Conservation (phyloP, 2,797 vertebrate genomes). For the Callimico goeldii region DNA sequence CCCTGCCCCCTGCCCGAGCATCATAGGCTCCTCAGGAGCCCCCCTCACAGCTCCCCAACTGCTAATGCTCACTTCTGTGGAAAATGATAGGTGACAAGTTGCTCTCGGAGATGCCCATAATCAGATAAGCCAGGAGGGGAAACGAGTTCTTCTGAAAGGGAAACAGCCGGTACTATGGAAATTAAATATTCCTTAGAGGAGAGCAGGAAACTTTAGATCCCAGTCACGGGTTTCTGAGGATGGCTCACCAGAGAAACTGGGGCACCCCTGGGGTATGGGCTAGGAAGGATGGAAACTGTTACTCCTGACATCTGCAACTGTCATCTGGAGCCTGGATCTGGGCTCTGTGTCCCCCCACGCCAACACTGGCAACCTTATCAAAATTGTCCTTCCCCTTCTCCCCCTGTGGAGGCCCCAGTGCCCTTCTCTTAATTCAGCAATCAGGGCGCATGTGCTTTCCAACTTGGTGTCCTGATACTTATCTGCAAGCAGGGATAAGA, state of each 20-base stretch:
- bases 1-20: accelerated
- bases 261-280: background rate
- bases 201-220: conserved; percentile 43
- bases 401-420: accelerated
- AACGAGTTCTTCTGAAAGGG: conserved; percentile 13
- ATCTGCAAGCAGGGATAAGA: background rate
- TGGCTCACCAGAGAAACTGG: background rate
- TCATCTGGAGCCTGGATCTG: background rate
- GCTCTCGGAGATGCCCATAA: background rate
- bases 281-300: background rate
- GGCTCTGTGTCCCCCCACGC: background rate
- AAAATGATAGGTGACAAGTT: conserved; percentile 55
- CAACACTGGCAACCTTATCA: background rate
- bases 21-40: background rate
- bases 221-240: background rate
- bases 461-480: background rate
- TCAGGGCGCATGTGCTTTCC: background rate
- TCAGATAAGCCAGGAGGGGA: conserved; percentile 66
- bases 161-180: conserved; percentile 53
- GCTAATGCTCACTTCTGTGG: conserved; percentile 19
- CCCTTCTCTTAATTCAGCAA: background rate
- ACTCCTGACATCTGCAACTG: conserved; percentile 40
- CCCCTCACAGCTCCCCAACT: accelerated
- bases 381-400: background rate
- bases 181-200: conserved; percentile 62